phyloP scores from a whole-genome alignment of 2,113 vertebrate genomes.

The Esox niger region DNA sequence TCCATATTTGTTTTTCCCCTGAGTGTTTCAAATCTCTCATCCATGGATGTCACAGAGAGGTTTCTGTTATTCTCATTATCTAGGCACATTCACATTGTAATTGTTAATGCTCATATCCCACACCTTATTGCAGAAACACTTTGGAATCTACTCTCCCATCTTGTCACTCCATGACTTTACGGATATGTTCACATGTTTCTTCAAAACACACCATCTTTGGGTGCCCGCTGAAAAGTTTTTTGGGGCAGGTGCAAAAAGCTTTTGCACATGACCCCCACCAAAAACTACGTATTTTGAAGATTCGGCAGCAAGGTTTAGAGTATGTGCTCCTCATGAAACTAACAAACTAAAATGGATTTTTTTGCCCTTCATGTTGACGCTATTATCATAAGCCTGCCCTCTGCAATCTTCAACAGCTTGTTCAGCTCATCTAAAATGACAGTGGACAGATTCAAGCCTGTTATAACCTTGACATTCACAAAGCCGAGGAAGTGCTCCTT shows the following conservation, averaged over 20 bases:
- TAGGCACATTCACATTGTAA: too few relatives aligned
- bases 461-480: conserved; percentile 20
- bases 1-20: too few relatives aligned
- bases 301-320: conserved; percentile 34
- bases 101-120: too few relatives aligned
- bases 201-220: conserved; percentile 23
- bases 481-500: conserved; percentile 29
- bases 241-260: conserved; percentile 20
- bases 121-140: conserved; percentile 24
- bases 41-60: too few relatives aligned
- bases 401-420: conserved; percentile 37
- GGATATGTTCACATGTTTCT: conserved; percentile 25
- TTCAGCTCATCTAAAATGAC: conserved; percentile 33
- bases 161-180: conserved; percentile 35
- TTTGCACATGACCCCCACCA: conserved; percentile 25
- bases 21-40: too few relatives aligned
- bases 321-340: conserved; percentile 27
- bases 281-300: conserved; percentile 32
- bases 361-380: conserved; percentile 36
- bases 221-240: conserved; percentile 26
- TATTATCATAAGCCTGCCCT: conserved; percentile 33
- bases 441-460: conserved; percentile 9
- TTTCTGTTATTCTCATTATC: too few relatives aligned
- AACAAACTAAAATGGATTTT: conserved; percentile 12
- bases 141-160: conserved; percentile 25